These are phyloP conservation scores for Drosophila jambulina DNA, from an alignment of 1,140 invertebrate species.

Conservation along the genomic window DNA sequence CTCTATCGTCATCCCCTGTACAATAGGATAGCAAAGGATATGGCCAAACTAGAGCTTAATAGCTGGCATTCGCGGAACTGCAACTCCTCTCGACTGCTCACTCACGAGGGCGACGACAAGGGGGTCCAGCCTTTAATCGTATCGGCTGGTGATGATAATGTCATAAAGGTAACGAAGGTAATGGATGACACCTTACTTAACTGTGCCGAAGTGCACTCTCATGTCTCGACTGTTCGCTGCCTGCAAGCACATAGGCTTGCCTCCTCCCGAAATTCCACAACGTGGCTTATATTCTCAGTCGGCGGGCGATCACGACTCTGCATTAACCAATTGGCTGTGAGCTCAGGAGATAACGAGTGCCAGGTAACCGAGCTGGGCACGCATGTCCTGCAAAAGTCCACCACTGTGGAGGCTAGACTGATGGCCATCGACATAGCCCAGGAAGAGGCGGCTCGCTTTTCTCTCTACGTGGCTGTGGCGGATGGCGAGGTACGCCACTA, in stretches of 20 bases:
- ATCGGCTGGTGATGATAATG: constrained; percentile 81
- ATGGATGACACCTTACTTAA: constrained; percentile 11
- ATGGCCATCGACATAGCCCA: constrained; percentile 62
- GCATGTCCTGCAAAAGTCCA: constrained; percentile 49
- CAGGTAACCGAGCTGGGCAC: constrained; percentile 49
- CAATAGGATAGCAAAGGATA: constrained; percentile 1
- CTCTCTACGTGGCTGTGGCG: constrained; percentile 55
- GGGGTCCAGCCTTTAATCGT: constrained; percentile 22
- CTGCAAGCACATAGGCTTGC: constrained; percentile 21
- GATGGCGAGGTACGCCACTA: constrained; percentile 71
- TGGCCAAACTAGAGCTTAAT: constrained; percentile 19
- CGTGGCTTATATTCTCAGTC: constrained; percentile 71
- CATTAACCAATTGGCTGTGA: constrained; percentile 54
- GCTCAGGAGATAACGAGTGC: constrained; percentile 7
- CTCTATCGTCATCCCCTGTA: constrained; percentile 35
- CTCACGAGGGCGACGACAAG: background rate
- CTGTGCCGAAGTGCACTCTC: constrained; percentile 61
- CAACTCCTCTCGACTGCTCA: constrained; percentile 57
- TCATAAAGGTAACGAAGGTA: constrained; percentile 63
- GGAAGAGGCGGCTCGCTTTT: constrained; percentile 8
- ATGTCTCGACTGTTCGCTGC: constrained; percentile 73
- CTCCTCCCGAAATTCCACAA: background rate
- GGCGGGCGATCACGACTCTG: constrained; percentile 79
- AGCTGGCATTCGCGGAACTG: constrained; percentile 71
- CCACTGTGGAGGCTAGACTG: constrained; percentile 67